These are phyloP conservation scores for Panthera uncia DNA, from an alignment of 2,113 vertebrate genomes.

Conservation along the genomic window DNA sequence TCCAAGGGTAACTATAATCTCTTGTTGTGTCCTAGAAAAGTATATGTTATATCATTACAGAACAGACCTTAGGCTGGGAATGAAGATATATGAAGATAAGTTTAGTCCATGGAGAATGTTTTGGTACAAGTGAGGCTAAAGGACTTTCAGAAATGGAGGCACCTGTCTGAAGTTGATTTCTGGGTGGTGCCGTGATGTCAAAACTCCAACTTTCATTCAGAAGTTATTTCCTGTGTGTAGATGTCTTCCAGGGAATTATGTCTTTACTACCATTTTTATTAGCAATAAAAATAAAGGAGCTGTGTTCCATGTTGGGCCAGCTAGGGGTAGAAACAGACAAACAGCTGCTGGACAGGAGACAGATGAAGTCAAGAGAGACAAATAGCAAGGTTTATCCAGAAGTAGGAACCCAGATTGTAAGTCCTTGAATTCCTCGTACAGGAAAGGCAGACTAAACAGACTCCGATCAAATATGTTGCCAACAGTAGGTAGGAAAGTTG, in stretches of 20 bases:
- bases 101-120: not conserved
- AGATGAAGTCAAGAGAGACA: not conserved
- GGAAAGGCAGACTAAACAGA: not conserved
- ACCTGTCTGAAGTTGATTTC: not conserved
- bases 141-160: not conserved
- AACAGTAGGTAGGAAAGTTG: not conserved
- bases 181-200: accelerated
- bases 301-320: not conserved
- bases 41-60: not conserved
- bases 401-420: not conserved
- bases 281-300: not conserved
- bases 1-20: not conserved
- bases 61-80: not conserved
- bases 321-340: not conserved
- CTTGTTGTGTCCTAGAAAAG: not conserved
- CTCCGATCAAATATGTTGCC: not conserved
- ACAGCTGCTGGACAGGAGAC: not conserved
- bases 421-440: not conserved
- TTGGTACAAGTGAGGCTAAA: not conserved
- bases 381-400: not conserved
- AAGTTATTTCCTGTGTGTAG: not conserved
- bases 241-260: not conserved
- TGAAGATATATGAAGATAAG: not conserved
- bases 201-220: not conserved
- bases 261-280: not conserved